Evolutionary conservation across 1,140 invertebrate genomes (phyloP).

Genomic region (Melanaphis sacchari): DNA sequence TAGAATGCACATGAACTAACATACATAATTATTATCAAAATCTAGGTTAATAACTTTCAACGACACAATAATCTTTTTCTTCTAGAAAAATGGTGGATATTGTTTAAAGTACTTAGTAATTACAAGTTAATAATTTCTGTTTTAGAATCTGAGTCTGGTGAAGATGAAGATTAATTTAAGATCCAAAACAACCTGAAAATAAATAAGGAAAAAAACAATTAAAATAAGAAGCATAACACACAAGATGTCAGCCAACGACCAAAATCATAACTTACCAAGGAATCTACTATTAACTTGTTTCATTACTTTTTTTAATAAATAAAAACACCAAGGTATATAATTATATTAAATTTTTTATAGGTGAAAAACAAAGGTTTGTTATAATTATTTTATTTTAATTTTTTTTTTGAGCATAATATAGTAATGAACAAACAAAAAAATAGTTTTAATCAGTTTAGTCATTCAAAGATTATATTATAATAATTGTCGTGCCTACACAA

Average conservation of each 20-base stretch:
- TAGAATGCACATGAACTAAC: too few relatives aligned
- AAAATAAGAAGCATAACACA: constrained; percentile 31
- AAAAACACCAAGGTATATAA: constrained; percentile 45
- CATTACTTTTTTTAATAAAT: constrained; percentile 44
- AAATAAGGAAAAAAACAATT: neutral
- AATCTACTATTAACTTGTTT: constrained; percentile 29
- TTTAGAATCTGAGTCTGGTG: constrained; percentile 62
- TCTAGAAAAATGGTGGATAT: too few relatives aligned
- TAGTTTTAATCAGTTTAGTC: constrained; percentile 41
- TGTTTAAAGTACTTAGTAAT: too few relatives aligned
- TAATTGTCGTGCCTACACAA: constrained; percentile 1
- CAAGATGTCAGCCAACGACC: constrained; percentile 54
- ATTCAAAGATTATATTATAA: constrained; percentile 31
- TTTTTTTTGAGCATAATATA: constrained; percentile 46
- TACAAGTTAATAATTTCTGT: neutral
- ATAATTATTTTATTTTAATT: neutral
- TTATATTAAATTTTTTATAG: constrained; percentile 44
- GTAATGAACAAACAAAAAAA: constrained; percentile 54
- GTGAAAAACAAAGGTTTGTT: constrained; percentile 39
- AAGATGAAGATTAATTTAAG: constrained; percentile 61
- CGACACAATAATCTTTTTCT: too few relatives aligned
- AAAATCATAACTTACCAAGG: constrained; percentile 38
- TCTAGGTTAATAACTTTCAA: too few relatives aligned
- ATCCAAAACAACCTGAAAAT: constrained; percentile 21
- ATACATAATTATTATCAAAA: too few relatives aligned